Evolutionary conservation across 2,797 vertebrate species (phyloP), one percentile per base, ranked within the genome.

Genomic region (Eutrigla gurnardus): DNA sequence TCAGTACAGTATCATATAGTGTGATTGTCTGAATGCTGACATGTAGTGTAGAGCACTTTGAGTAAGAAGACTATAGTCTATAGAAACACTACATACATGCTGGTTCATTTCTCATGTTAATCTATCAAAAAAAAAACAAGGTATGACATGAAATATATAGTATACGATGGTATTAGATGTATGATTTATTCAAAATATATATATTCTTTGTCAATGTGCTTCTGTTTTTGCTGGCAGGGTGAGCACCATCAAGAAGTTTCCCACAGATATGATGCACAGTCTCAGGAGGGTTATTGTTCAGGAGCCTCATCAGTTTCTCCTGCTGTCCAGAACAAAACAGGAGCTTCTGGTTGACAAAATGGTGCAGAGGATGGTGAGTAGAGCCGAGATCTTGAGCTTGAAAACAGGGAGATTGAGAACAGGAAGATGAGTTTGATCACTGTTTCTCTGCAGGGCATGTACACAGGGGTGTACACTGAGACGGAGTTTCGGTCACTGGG

Each of bases 321-420:
- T 74, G 57, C 85, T 94, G 55, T 85, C 94, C 0, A 87, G 78
- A 76, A 88, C 66, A 17, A 95, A 95, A 73, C 94, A 94, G 85
- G 70, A 78, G 17, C 85, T 95, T n/a, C 79, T 96, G 78, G 94
- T 96, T 80, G 92, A 95, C 86, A 95, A 92, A 89, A 90, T 96
- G 7, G 79, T 81, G n/a, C 92, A 95, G 84, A 92, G 80, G 65
- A 73, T 95, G 93, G 95, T 96, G 52, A 88, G 93, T 83, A 12
- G 11, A 65, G 46, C 8, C 0, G 4, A 15, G 17, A 15, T 66
- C 37, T 37, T 8, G 6, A 58, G 36, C 33, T 7, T 63, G n/a
- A 47, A 35, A 40, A 17, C 13, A 39, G 10, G 3, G 43, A 53
- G 47, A 53, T 62, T 59, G 17, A 37, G 9, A 37, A 49, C 5